A percentile compares a stretch with the other conserved stretches of the same genome.
These are phyloP conservation scores for Rissa tridactyla DNA, from an alignment of 2,113 vertebrate genomes.

Conservation along the genomic window DNA sequence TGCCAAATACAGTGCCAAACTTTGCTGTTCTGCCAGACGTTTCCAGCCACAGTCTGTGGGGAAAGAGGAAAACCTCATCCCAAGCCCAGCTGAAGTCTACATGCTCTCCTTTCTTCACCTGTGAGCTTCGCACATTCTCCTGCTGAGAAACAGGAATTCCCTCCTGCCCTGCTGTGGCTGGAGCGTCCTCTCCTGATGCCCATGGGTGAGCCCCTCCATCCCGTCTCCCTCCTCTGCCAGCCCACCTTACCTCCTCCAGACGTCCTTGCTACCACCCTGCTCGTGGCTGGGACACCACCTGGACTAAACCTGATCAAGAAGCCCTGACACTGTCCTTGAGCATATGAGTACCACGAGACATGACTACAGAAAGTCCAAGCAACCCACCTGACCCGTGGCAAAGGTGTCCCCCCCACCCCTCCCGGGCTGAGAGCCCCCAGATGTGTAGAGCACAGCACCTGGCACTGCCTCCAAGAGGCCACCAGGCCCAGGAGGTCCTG, in stretches of 20 bases:
- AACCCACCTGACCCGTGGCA: accelerated
- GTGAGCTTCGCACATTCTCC: neutral
- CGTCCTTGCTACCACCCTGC: neutral
- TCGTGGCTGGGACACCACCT: neutral
- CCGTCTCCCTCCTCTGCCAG: neutral
- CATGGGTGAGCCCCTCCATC: neutral
- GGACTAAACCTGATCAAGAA: neutral
- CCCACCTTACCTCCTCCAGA: neutral
- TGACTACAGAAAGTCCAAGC: neutral
- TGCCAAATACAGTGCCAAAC: neutral
- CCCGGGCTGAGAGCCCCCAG: neutral
- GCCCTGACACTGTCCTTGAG: neutral
- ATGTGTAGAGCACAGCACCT: accelerated
- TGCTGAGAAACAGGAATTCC: neutral
- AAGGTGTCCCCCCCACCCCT: neutral
- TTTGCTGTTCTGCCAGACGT: neutral
- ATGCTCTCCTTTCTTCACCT: neutral
- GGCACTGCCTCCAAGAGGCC: neutral
- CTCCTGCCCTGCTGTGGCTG: neutral
- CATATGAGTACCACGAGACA: accelerated
- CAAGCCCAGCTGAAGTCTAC: neutral
- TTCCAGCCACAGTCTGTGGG: neutral
- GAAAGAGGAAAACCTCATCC: neutral
- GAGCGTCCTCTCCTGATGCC: neutral
- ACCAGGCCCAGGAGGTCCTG: neutral